Base-by-base conservation (phyloP, 2,888 invertebrate species). In the Anthophora plumipes region DNA sequence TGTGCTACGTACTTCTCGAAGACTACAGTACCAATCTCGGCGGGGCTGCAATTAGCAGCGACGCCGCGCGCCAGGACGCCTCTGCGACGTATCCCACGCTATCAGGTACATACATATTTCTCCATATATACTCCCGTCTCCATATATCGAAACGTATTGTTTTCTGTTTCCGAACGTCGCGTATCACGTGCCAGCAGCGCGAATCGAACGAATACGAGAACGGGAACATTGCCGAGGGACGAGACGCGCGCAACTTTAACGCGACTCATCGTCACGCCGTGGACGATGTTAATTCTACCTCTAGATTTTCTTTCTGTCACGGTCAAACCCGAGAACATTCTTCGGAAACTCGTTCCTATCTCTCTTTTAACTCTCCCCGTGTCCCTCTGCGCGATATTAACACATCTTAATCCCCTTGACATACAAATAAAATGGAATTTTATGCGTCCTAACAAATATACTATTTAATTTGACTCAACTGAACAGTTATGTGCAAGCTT, bases 1-100 rank as follows among this genome's bases (percentile, higher is more conserved):
- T 92, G 90, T 92, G 91, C 92, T 92, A 89, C 90, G 89, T 92
- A 90, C 91, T 92, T 90, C 91, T 92, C 89, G 90, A 91, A 90
- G 91, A 91, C 86, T 91, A 91, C 90, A 90, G 90, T 88, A 89
- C 88, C 90, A 90, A 90, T 87, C 89, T 90, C 82, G 89, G 90
- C 80, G 77, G 85, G 77, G 90, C 90, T 76, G 91, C 91, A 87
- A 90, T 90, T 88, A 90, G 88, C 83, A 91, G 90, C 86, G 90
- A 90, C 89, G 88, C 91, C 84, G 87, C 84, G 76, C 92, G 91
- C 83, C 91, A 91, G 83, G 90, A 92, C 85, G 86, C 89, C 66
- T 82, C 84, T 72, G 88, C 86, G 78, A 86, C 86, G 78, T 86
- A 88, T 77, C 88, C 88, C 61, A 86, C 88, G 71, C 66, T 83